phyloP scores from a whole-genome alignment of 2,888 invertebrate genomes.

The Luperina testacea region DNA sequence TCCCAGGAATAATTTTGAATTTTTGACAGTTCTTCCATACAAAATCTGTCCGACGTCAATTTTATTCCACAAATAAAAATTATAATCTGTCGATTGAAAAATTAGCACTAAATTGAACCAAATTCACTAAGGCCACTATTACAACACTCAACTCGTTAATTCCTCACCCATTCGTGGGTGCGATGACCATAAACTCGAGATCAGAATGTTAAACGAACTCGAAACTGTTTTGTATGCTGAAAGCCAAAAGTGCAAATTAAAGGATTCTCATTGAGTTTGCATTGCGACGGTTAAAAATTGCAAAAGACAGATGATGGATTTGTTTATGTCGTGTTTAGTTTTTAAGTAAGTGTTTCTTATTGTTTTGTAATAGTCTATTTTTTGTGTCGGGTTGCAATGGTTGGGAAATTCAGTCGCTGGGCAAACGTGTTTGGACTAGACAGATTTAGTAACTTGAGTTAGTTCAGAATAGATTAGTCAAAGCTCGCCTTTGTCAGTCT shows the following conservation, averaged over 20 bases:
- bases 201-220: conserved; percentile 48
- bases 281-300: conserved; percentile 21
- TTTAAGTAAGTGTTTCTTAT: conserved; percentile 19
- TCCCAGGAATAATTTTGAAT: too few species aligned
- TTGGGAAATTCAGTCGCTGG: neutral
- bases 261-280: conserved; percentile 38
- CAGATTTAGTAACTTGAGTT: neutral
- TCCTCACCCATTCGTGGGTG: conserved; percentile 49
- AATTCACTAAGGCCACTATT: conserved; percentile 43
- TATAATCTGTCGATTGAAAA: too few species aligned
- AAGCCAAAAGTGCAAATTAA: conserved; percentile 49
- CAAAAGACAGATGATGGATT: conserved; percentile 28
- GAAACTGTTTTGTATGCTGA: conserved; percentile 44
- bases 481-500: neutral
- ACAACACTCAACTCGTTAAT: conserved; percentile 43
- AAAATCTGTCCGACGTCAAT: too few species aligned
- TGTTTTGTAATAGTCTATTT: neutral
- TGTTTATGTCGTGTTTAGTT: conserved; percentile 13
- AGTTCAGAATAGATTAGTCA: neutral
- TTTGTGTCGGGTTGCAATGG: neutral
- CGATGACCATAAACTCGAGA: conserved; percentile 43
- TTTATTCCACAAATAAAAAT: too few species aligned
- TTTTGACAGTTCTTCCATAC: too few species aligned
- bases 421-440: neutral
- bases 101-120: conserved; percentile 12